A percentile compares a stretch with the other conserved stretches of the same genome.
phyloP scores from a whole-genome alignment of 92 coral and sea anemone genomes.

The Umimayanthus kanabou region DNA sequence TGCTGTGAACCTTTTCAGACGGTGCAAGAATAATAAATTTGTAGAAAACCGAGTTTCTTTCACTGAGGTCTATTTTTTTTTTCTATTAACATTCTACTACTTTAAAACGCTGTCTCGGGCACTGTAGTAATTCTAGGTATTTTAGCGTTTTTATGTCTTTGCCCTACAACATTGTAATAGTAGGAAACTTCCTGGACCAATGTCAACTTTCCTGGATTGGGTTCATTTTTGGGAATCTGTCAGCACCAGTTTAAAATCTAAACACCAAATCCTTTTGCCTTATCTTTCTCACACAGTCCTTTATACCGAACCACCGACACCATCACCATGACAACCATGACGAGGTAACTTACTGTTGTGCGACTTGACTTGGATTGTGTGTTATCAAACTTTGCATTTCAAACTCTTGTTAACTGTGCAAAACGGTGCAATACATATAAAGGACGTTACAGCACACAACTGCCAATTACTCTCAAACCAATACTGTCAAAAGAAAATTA shows the following conservation, averaged over 20 bases:
- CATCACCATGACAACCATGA: background rate
- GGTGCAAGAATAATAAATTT: too few relatives aligned
- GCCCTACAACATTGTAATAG: background rate
- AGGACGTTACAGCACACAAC: background rate
- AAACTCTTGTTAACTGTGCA: background rate
- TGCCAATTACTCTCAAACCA: background rate
- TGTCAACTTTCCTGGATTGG: background rate
- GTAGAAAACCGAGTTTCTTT: too few relatives aligned
- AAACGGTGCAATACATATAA: background rate
- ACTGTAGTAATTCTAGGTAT: too few relatives aligned
- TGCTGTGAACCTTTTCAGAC: too few relatives aligned
- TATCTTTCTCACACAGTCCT: conserved; percentile 20
- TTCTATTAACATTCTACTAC: too few relatives aligned
- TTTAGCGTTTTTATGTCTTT: too few relatives aligned
- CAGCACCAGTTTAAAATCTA: background rate
- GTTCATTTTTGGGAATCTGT: background rate
- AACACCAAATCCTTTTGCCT: background rate
- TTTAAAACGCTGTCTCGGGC: too few relatives aligned
- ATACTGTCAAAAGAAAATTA: too few relatives aligned
- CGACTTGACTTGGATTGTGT: background rate
- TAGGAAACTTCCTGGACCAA: background rate
- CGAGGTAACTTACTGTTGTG: conserved; percentile 12
- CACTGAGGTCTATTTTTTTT: too few relatives aligned
- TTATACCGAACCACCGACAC: conserved; percentile 20
- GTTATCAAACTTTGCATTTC: background rate